Evolutionary conservation across 1,140 invertebrate species (phyloP).

Genomic region (Riptortus pedestris): DNA sequence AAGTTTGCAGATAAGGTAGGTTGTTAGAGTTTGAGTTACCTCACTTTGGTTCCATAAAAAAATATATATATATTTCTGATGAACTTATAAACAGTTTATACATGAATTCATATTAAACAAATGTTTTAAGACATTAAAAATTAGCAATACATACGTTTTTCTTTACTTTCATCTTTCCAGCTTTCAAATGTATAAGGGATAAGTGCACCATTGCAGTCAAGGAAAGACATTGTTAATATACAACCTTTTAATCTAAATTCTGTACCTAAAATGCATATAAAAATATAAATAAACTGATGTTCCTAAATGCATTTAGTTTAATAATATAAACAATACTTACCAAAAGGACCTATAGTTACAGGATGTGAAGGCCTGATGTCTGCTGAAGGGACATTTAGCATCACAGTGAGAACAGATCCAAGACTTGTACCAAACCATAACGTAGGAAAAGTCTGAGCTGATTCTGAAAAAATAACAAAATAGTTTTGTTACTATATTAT

Average conservation of each 20-base stretch:
- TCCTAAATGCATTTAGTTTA: no score
- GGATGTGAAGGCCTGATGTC: slow-evolving; percentile 72
- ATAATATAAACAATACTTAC: no score
- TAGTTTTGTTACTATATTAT: no score
- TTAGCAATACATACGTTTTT: slow-evolving; percentile 45
- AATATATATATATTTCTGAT: no score
- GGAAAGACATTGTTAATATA: slow-evolving; percentile 85
- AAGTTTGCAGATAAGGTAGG: no score
- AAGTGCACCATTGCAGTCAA: slow-evolving; percentile 83
- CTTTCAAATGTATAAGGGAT: slow-evolving; percentile 74
- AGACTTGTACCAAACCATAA: slow-evolving; percentile 92
- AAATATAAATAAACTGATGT: not conserved
- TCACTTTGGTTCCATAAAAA: no score
- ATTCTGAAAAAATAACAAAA: slow-evolving; percentile 50
- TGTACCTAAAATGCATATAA: slow-evolving; percentile 52
- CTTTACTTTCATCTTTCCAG: slow-evolving; percentile 69
- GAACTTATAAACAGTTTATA: no score
- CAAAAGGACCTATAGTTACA: slow-evolving; percentile 79
- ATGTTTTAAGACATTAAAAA: not conserved
- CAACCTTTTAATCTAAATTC: slow-evolving; percentile 89
- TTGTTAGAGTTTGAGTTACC: no score
- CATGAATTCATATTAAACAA: not conserved
- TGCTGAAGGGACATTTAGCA: slow-evolving; percentile 70
- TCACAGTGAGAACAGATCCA: slow-evolving; percentile 86
- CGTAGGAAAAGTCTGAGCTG: slow-evolving; percentile 59